phyloP scores from a whole-genome alignment of 2,888 invertebrate species.

The Drosophila quinaria region DNA sequence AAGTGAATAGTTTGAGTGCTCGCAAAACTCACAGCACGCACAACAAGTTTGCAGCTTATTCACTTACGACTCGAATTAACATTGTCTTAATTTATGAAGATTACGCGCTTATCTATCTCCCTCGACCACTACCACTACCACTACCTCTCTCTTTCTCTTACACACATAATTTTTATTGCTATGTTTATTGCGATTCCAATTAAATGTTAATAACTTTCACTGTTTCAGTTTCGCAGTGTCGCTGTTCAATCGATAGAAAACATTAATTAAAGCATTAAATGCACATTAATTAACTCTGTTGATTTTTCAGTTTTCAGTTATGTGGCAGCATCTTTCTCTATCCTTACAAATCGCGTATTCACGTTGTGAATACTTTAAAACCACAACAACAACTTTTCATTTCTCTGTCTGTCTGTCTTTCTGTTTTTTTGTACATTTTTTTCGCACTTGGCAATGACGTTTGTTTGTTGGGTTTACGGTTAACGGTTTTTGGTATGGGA shows the following conservation, averaged over 20 bases:
- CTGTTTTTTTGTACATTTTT: conserved; percentile 26
- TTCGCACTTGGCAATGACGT: conserved; percentile 65
- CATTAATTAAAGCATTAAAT: conserved; percentile 78
- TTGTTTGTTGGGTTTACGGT: conserved; percentile 38
- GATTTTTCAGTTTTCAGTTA: conserved; percentile 53
- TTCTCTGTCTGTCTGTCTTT: conserved; percentile 28
- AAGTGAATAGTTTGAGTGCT: conserved; percentile 20
- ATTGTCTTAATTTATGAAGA: conserved; percentile 57
- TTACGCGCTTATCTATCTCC: conserved; percentile 44
- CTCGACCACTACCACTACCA: too few species aligned
- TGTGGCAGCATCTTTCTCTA: conserved; percentile 25
- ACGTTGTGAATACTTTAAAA: conserved; percentile 38
- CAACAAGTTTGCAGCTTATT: conserved; percentile 66
- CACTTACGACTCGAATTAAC: conserved; percentile 48
- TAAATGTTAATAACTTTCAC: conserved; percentile 71
- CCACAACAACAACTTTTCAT: conserved; percentile 19
- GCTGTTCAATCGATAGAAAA: conserved; percentile 58
- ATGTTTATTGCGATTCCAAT: conserved; percentile 41
- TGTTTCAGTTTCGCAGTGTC: conserved; percentile 35
- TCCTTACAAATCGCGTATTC: conserved; percentile 9
- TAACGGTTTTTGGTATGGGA: conserved; percentile 52
- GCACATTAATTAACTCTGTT: conserved; percentile 73
- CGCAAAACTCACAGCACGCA: conserved; percentile 39
- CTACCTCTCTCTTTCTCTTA: conserved; percentile 27
- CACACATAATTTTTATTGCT: background rate